Base-by-base conservation (phyloP, 1,140 invertebrate genomes). In the Camponotus floridanus region DNA sequence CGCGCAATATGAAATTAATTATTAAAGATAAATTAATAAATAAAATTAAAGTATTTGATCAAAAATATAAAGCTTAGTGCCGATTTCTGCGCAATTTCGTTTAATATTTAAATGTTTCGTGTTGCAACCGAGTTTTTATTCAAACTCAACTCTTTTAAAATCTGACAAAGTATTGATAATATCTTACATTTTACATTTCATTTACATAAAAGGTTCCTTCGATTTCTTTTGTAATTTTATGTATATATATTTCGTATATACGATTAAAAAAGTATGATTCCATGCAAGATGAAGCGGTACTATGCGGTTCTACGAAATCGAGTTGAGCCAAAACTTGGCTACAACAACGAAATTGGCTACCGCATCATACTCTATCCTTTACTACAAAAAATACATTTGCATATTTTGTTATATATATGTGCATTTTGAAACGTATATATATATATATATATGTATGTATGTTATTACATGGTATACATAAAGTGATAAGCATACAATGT, bases 221-320 rank as follows among this genome's bases (percentile, higher is more conserved):
- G 39, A 68, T 45, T 51, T 59, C 51, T 71, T 42, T 81, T 57
- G 31, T 1, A 18, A 84, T 84, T 55, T 15, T 39, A 31, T 59
- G 13, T 15, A n/a, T 11, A 48, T 18, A 51, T 51, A 31, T 55
- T 76, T 76, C 31, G n/a, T 31, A 31, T n/a, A 26, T 51, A 51
- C 15, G 15, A 51, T 51, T 51, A 51, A 15, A 51, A 51, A 51
- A 51, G 48, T 51, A 51, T 51, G 5, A 51, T 51, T 51, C 48
- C 5, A 51, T 51, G 31, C n/a, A 62, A 21, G 42, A 76, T 48
- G 18, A 39, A 36, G 9, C 26, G 13, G 55, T 21, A 65, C 70
- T 80, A 79, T 70, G 55, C 45, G 36, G 26, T 81, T 71, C 31
- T 65, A 83, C 55, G 59, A 21, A 61, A 86, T 81, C 85, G 78